These are phyloP conservation scores for Caenorhabditis japonica DNA, from an alignment of 2,888 invertebrate species.

Conservation along the genomic window DNA sequence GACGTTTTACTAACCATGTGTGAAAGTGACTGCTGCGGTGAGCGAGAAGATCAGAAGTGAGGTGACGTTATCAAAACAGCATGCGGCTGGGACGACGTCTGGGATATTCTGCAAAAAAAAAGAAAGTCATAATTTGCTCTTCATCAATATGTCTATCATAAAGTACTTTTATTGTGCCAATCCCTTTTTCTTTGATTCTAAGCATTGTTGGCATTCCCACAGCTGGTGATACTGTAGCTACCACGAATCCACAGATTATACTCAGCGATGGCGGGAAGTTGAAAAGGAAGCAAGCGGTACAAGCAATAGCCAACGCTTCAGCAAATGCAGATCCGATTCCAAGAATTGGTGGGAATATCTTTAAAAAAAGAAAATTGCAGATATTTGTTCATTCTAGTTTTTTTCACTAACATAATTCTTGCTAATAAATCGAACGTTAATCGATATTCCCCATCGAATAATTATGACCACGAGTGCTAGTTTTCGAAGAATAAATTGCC, in stretches of 20 bases:
- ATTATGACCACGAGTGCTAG: conserved; percentile 54
- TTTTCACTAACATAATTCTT: conserved; percentile 35
- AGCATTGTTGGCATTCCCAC: conserved; percentile 52
- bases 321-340: conserved; percentile 44
- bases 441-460: conserved; percentile 56
- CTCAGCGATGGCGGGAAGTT: conserved; percentile 31
- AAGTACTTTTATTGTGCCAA: conserved; percentile 51
- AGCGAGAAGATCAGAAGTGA: conserved; percentile 50
- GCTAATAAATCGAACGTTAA: conserved; percentile 48
- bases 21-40: conserved; percentile 46
- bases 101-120: conserved; percentile 50
- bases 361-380: conserved; percentile 1
- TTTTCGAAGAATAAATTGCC: conserved; percentile 54
- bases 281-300: conserved; percentile 39
- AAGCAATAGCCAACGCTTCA: conserved; percentile 48
- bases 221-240: conserved; percentile 54
- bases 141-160: neutral
- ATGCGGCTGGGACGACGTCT: conserved; percentile 48
- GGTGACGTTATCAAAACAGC: conserved; percentile 52
- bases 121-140: neutral
- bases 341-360: conserved; percentile 47
- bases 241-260: conserved; percentile 52
- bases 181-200: conserved; percentile 36
- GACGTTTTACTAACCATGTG: conserved; percentile 36
- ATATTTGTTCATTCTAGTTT: conserved; percentile 1